Evolutionary conservation across 2,888 invertebrate genomes (phyloP), one percentile per base, ranked within the genome.

Genomic region (Ligdia adustata): DNA sequence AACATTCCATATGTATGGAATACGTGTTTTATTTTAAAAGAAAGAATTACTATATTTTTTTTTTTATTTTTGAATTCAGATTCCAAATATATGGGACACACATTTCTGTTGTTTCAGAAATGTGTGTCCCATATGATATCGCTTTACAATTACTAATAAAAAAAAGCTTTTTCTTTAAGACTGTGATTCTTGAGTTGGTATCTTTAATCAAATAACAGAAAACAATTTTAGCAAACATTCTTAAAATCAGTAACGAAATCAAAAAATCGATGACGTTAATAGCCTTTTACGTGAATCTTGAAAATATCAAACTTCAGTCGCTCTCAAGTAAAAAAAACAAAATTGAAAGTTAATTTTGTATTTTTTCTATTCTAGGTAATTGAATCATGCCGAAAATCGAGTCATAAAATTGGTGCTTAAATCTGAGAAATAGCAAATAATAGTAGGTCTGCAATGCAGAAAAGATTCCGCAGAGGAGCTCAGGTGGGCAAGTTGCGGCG

Each of bases 381-480:
- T 6, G 6, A 18, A 1, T 18, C 1, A 1, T 5, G 6, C 4
- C 6, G 18, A 5, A 18, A 18, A 18, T 18, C 18, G 4, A 6
- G 18, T 6, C n/a, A n/a, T n/a, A n/a, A 18, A 18, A 18, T 18
- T 5, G 18, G 4, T 1, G 6, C 18, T 20, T 20, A 20, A 20
- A 35, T 11, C 35, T 18, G 9, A 34, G 16, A 16, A 39, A 39
- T 45, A 18, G 11, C 9, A 38, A 52, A 50, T 45, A 45, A 50
- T 37, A 47, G 35, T 43, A 44, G 12, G 40, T 62, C 72, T 74
- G 79, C 77, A 79, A 61, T 75, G 76, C 73, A 73, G 75, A 60
- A 73, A 71, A 71, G 69, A 76, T 72, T 71, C 66, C 63, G 64
- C 54, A 56, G 51, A 57, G 54, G 54, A 52, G 64, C 69, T 69